Evolutionary conservation across 2,888 invertebrate species (phyloP), one percentile per base, ranked within the genome.

Genomic region (Lithophane socia): DNA sequence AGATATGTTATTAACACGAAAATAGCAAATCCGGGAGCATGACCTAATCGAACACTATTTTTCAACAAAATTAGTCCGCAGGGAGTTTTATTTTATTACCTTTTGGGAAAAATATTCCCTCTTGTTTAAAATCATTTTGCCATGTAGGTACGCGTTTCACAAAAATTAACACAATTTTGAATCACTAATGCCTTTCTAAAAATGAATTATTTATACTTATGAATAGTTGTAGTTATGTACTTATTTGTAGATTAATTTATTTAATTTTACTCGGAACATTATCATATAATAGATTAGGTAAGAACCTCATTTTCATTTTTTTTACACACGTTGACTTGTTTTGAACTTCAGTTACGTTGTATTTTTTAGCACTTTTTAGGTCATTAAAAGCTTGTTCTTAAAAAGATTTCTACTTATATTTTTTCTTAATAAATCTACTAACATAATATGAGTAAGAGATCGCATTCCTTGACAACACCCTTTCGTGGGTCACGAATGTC

Each of bases 21-120:
- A 70, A 70, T 24, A 37, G 37, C 56, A 76, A 24, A 80, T 80
- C 70, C 61, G 82, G 66, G 61, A 52, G 56, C 21, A 47, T 75
- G 44, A 54, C 64, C 24, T 58, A 56, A 68, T 24, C 10, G 37
- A 44, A 10, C 16, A n/a, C 0, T 16, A 3, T 44, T 70, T 77
- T 66, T 18, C 18, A 54, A 54, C 42, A 9, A 42, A 29, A 18
- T 52, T 29, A 10, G 7, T 58, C 2, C 37, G 21, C 4, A 24
- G 1, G 1, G 21, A 16, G 44, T 21, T 49, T 54, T 16, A 37
- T 21, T 49, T 54, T 16, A 37, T 13, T 37, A 49, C 13, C n/a
- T 21, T 49, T 42, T 29, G 3, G 5, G 12, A 7, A 49, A 54
- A 9, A 16, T 5, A 16, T 18, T 64, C 10, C 2, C 1, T 47